These are phyloP conservation scores for Anableps anableps DNA, from an alignment of 2,797 vertebrate species.

Conservation along the genomic window DNA sequence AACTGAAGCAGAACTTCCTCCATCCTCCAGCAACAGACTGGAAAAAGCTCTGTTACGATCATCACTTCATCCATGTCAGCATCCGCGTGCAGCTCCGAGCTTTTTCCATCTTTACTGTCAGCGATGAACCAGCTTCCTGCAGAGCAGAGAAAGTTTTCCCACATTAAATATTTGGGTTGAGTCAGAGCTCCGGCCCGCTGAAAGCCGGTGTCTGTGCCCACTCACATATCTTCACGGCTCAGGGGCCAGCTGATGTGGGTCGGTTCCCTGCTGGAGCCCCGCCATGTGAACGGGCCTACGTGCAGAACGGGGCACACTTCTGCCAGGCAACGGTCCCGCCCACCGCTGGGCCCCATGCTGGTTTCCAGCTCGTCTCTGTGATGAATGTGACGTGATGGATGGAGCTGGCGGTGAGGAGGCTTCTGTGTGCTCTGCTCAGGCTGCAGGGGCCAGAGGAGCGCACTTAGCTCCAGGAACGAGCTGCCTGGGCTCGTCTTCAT, in stretches of 20 bases:
- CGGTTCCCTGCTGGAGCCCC: background rate
- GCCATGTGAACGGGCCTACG: constrained; percentile 62
- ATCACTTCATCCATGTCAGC: background rate
- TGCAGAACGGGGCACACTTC: constrained; percentile 38
- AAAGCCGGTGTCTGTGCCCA: background rate
- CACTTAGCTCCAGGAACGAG: background rate
- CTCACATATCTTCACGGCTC: background rate
- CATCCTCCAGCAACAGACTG: background rate
- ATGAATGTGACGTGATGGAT: too few relatives aligned
- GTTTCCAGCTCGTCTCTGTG: background rate
- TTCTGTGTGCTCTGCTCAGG: too few relatives aligned
- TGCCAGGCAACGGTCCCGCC: background rate
- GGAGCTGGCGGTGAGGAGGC: too few relatives aligned
- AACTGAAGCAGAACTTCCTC: background rate
- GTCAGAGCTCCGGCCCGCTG: background rate
- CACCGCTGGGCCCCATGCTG: background rate
- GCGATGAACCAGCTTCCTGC: background rate
- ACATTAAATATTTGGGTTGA: background rate
- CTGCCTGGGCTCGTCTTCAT: background rate
- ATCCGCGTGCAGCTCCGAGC: background rate
- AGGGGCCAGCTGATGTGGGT: constrained; percentile 24
- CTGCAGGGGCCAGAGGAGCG: too few relatives aligned
- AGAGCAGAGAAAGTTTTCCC: background rate
- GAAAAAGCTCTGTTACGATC: background rate
- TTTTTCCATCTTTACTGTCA: constrained; percentile 10